Evolutionary conservation across 2,888 invertebrate species (phyloP).

Genomic region (Polyommatus iphigenia): DNA sequence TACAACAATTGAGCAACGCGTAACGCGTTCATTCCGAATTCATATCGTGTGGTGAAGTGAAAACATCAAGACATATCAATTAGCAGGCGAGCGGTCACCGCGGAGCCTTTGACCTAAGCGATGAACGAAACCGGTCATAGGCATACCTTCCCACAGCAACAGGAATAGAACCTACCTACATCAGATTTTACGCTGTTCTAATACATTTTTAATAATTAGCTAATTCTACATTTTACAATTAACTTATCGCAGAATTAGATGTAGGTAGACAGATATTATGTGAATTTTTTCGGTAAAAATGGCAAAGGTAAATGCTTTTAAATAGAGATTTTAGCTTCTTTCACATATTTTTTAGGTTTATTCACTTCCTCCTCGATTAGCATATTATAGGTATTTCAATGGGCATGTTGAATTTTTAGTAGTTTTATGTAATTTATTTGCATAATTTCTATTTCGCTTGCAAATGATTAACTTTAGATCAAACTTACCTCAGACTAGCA

Average conservation of each 20-base stretch:
- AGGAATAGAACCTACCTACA: slow-evolving; percentile 8
- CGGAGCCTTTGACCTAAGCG: slow-evolving; percentile 16
- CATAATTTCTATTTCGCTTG: slow-evolving; percentile 16
- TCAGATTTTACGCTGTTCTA: background rate
- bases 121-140: slow-evolving; percentile 15
- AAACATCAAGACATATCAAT: slow-evolving; percentile 20
- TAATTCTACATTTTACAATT: background rate
- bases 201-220: slow-evolving; percentile 17
- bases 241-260: background rate
- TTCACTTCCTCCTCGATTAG: slow-evolving; percentile 10
- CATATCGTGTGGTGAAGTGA: slow-evolving; percentile 17
- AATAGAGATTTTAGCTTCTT: background rate
- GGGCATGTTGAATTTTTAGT: slow-evolving; percentile 10
- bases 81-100: slow-evolving; percentile 14
- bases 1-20: background rate
- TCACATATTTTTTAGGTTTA: background rate
- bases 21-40: background rate
- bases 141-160: slow-evolving; percentile 12
- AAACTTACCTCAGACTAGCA: slow-evolving; percentile 14
- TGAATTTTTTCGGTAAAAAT: background rate
- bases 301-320: background rate
- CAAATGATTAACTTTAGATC: slow-evolving; percentile 12
- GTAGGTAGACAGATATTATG: slow-evolving; percentile 3
- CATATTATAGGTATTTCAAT: slow-evolving; percentile 1
- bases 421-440: slow-evolving; percentile 22